phyloP scores from a whole-genome alignment of 2,797 vertebrate genomes.

The Xenentodon cancila region DNA sequence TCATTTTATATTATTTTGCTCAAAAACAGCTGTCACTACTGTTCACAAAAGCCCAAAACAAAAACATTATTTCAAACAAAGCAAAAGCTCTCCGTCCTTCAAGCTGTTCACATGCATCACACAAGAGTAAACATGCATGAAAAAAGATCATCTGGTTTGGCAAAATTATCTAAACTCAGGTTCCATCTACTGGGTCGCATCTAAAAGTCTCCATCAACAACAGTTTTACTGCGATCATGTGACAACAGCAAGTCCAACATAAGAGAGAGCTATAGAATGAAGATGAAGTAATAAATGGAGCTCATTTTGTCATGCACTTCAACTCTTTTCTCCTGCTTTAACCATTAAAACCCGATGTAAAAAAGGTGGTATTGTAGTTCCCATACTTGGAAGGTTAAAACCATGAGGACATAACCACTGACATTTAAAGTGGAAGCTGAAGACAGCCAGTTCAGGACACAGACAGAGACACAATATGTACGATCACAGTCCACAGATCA shows the following conservation, averaged over 20 bases:
- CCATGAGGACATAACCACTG: conserved; percentile 33
- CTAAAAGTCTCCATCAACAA: neutral
- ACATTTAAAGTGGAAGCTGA: conserved; percentile 17
- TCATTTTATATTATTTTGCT: no score
- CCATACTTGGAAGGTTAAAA: conserved; percentile 4
- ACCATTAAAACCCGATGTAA: no score
- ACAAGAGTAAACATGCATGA: no score
- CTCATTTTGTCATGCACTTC: no score
- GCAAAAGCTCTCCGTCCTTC: no score
- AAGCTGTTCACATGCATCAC: no score
- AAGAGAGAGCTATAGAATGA: neutral
- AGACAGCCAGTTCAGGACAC: conserved; percentile 20
- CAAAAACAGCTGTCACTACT: no score
- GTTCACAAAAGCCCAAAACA: no score
- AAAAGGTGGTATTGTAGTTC: neutral
- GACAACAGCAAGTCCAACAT: neutral
- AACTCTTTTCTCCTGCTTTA: no score
- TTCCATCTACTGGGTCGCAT: neutral
- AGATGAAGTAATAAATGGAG: no score
- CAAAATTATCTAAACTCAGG: neutral
- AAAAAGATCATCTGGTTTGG: neutral
- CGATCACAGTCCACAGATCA: conserved; percentile 48
- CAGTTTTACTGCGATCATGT: neutral
- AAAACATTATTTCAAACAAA: no score
- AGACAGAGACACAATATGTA: conserved; percentile 27